phyloP scores from a whole-genome alignment of 1,140 invertebrate species.

The Melanaphis sacchari region DNA sequence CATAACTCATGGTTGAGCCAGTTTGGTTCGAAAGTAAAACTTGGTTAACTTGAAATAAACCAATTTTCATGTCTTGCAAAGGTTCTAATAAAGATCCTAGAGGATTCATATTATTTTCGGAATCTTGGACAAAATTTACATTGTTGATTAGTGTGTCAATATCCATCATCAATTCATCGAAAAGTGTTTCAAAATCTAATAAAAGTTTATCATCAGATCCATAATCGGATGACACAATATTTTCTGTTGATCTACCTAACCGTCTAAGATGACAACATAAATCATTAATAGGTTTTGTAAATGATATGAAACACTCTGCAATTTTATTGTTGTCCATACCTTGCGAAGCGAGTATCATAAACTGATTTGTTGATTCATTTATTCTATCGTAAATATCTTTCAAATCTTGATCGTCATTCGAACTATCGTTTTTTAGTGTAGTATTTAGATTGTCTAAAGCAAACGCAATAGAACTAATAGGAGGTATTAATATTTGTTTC shows the following conservation, averaged over 20 bases:
- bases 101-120: constrained; percentile 41
- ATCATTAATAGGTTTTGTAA: constrained; percentile 46
- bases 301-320: constrained; percentile 48
- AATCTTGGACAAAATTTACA: constrained; percentile 44
- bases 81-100: constrained; percentile 37
- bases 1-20: constrained; percentile 30
- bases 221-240: constrained; percentile 44
- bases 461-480: constrained; percentile 42
- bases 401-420: not conserved
- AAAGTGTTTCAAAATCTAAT: constrained; percentile 43
- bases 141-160: constrained; percentile 44
- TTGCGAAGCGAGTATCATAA: not conserved
- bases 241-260: constrained; percentile 23
- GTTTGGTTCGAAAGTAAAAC: constrained; percentile 35
- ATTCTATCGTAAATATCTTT: constrained; percentile 23
- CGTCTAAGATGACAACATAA: constrained; percentile 31
- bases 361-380: not conserved
- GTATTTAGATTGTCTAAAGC: not conserved
- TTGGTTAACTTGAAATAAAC: constrained; percentile 53
- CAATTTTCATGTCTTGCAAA: constrained; percentile 45
- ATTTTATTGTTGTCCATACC: constrained; percentile 23
- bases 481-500: constrained; percentile 34
- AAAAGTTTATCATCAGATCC: constrained; percentile 44
- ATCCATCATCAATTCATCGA: constrained; percentile 43
- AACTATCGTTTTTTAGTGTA: not conserved